phyloP scores from a whole-genome alignment of 1,140 invertebrate species.

The Potamilus streckersoni region DNA sequence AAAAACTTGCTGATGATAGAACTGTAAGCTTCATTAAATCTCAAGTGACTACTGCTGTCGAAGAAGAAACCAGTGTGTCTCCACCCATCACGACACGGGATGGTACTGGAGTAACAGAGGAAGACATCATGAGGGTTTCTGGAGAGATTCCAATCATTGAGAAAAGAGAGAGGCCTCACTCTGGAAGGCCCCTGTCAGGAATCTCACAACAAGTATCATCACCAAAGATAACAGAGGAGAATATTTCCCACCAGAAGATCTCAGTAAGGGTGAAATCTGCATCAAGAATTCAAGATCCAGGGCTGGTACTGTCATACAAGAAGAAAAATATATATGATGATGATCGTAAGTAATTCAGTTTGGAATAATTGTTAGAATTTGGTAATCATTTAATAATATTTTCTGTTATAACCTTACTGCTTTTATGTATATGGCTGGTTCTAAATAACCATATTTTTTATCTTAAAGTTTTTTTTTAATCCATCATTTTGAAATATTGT shows the following conservation, averaged over 20 bases:
- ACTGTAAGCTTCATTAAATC: conserved; percentile 25
- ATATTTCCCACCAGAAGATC: background rate
- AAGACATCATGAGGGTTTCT: conserved; percentile 33
- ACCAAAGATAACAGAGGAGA: conserved; percentile 11
- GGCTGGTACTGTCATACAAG: conserved; percentile 45
- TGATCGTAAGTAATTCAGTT: conserved; percentile 38
- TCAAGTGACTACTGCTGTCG: background rate
- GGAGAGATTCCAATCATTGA: conserved; percentile 52
- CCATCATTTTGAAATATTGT: too few relatives aligned
- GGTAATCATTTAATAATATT: background rate
- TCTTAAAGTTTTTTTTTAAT: too few relatives aligned
- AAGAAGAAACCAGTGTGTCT: background rate
- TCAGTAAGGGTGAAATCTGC: conserved; percentile 13
- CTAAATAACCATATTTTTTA: too few relatives aligned
- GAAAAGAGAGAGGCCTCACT: conserved; percentile 22
- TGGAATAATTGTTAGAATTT: too few relatives aligned
- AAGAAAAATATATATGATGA: conserved; percentile 63
- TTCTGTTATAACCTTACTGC: background rate
- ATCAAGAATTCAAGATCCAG: conserved; percentile 33
- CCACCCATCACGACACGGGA: background rate
- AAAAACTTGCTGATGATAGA: conserved; percentile 14
- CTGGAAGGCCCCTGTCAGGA: conserved; percentile 10
- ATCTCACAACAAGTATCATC: conserved; percentile 10
- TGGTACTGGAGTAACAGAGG: conserved; percentile 23
- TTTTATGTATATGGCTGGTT: background rate